These are phyloP conservation scores for Apeltes quadracus DNA, from an alignment of 2,113 vertebrate genomes.

Conservation along the genomic window DNA sequence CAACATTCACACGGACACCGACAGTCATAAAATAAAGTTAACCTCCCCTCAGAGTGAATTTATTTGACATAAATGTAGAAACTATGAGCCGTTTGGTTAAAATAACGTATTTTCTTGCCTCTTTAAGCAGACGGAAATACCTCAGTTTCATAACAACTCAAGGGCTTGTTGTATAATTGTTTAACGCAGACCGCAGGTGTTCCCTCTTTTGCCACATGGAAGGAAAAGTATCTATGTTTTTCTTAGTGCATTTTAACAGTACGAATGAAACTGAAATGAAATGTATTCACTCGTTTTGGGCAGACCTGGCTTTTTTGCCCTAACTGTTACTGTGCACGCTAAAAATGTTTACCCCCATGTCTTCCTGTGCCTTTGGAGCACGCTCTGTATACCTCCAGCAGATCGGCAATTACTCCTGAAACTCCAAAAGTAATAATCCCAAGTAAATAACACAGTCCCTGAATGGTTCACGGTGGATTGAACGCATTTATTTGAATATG, in stretches of 20 bases:
- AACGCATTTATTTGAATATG: conserved; percentile 76
- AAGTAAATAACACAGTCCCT: conserved; percentile 69
- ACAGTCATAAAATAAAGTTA: conserved; percentile 14
- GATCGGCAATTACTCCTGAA: conserved; percentile 56
- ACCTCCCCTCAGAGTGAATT: neutral
- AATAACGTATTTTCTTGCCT: conserved; percentile 21
- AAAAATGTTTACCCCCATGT: conserved; percentile 43
- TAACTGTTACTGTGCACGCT: conserved; percentile 50
- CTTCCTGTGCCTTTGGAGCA: conserved; percentile 36
- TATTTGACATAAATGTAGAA: conserved; percentile 18
- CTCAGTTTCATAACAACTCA: conserved; percentile 72
- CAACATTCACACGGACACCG: conserved; percentile 1
- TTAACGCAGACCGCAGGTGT: conserved; percentile 76
- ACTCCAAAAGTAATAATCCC: conserved; percentile 49
- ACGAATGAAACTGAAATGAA: conserved; percentile 50
- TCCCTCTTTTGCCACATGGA: conserved; percentile 44
- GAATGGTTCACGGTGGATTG: conserved; percentile 56
- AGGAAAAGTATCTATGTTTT: conserved; percentile 11
- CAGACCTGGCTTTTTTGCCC: conserved; percentile 59
- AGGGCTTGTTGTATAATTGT: conserved; percentile 66
- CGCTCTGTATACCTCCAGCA: conserved; percentile 37
- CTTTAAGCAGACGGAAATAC: conserved; percentile 73
- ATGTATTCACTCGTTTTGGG: no score
- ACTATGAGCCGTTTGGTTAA: conserved; percentile 21
- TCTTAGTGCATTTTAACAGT: conserved; percentile 39